These are phyloP conservation scores for Chironomus striatipennis DNA, from an alignment of 1,140 invertebrate genomes.

Conservation along the genomic window DNA sequence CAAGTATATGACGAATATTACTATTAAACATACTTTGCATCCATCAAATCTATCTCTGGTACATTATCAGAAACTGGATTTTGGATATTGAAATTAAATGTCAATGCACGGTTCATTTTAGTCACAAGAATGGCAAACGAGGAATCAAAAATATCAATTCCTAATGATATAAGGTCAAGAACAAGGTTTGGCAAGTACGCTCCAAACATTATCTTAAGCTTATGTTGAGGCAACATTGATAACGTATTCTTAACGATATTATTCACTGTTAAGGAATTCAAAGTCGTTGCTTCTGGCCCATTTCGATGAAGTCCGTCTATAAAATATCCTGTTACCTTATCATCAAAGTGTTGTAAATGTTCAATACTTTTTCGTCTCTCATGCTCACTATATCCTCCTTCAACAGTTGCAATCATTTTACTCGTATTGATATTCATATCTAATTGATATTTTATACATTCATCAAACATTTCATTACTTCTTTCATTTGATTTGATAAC, in stretches of 20 bases:
- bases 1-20: no score
- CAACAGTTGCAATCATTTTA: slow-evolving; percentile 48
- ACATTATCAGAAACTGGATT: slow-evolving; percentile 15
- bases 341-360: slow-evolving; percentile 50
- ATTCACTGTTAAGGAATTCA: slow-evolving; percentile 47
- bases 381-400: slow-evolving; percentile 58
- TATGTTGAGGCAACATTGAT: slow-evolving; percentile 53
- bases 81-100: slow-evolving; percentile 31
- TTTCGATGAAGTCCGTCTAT: slow-evolving; percentile 73
- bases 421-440: slow-evolving; percentile 26
- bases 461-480: slow-evolving; percentile 48
- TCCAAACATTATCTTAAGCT: slow-evolving; percentile 55
- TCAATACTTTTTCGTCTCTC: slow-evolving; percentile 50
- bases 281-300: slow-evolving; percentile 43
- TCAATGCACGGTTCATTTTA: slow-evolving; percentile 33
- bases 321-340: slow-evolving; percentile 56
- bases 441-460: slow-evolving; percentile 46
- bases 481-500: slow-evolving; percentile 55
- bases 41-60: slow-evolving; percentile 33
- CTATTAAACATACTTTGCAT: slow-evolving; percentile 44
- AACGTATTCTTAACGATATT: slow-evolving; percentile 52
- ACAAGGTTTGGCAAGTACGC: slow-evolving; percentile 57
- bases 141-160: slow-evolving; percentile 76
- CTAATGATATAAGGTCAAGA: slow-evolving; percentile 54
- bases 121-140: slow-evolving; percentile 52